Conservation (phyloP, 2,888 invertebrate species). For the Chouioia cunea region DNA sequence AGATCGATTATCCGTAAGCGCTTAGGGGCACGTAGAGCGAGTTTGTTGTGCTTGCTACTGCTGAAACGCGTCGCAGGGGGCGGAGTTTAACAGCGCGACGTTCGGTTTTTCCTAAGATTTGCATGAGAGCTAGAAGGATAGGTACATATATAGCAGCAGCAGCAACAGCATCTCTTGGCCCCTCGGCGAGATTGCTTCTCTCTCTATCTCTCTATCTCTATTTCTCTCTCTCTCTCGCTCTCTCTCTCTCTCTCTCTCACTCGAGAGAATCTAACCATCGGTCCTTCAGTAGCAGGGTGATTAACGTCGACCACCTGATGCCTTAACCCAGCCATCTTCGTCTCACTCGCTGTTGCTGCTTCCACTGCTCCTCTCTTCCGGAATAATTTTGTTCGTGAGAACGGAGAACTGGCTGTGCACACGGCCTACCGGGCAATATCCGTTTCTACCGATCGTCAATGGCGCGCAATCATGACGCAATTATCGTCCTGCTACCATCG, state of each 20-base stretch:
- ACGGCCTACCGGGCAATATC: constrained; percentile 32
- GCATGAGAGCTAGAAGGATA: constrained; percentile 49
- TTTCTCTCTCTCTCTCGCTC: constrained; percentile 46
- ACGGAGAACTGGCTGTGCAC: constrained; percentile 28
- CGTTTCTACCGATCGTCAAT: constrained; percentile 41
- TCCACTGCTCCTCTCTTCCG: constrained; percentile 51
- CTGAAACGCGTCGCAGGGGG: not conserved
- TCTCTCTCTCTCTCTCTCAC: constrained; percentile 47
- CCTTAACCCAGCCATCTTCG: constrained; percentile 49
- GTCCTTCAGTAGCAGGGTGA: too few species aligned
- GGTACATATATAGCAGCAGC: constrained; percentile 9
- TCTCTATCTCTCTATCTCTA: constrained; percentile 50
- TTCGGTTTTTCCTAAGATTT: constrained; percentile 41
- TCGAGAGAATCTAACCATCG: too few species aligned
- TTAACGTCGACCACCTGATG: constrained; percentile 56
- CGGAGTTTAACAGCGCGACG: constrained; percentile 34
- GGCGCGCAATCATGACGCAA: constrained; percentile 45
- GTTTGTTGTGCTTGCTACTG: too few species aligned
- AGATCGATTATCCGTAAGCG: constrained; percentile 40
- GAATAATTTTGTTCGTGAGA: constrained; percentile 55
- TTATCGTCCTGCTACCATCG: constrained; percentile 18
- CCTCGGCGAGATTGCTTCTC: constrained; percentile 47
- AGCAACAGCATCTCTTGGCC: constrained; percentile 32
- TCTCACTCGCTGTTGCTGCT: constrained; percentile 34
- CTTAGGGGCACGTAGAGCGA: constrained; percentile 32